Evolutionary conservation across 2,888 invertebrate genomes (phyloP), one percentile per base, ranked within the genome.

Genomic region (Rhabditoides inermis): DNA sequence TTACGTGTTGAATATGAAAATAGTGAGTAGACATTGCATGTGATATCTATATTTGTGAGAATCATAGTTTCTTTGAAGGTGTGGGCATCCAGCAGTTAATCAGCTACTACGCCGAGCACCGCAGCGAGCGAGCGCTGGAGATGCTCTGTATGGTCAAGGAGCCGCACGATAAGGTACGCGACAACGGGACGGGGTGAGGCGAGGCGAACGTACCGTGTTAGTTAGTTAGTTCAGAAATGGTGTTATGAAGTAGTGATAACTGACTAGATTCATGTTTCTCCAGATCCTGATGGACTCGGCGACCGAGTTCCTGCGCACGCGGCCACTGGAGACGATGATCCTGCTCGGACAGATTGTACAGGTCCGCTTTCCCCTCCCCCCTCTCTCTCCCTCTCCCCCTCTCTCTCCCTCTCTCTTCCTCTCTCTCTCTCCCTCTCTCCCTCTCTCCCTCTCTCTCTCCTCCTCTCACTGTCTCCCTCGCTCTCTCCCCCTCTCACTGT

Each of bases 91-190:
- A 53, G 18, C 42, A 58, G 26, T 44, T 65, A 4, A 57, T 65
- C 3, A 32, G 37, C 10, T 63, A 65, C 40, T 65, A 59, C 45
- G 42, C 51, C 22, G 32, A 45, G 12, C 37, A 49, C 30, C 55
- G 57, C 26, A 64, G 63, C 6, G 58, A 65, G 20, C 48, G 63
- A 28, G 63, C 56, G 0, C 47, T 65, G 39, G 65, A 65, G 18
- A 40, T 65, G 3, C 56, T 65, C 5, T 59, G 55, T 39, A 36
- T 37, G 3, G 58, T 65, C 3, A 25, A 47, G 15, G 63, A 65
- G 30, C 63, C 63, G 1, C 44, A 61, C 36, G 59, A 65, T 23
- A 58, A 55, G 49, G 65, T 61, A 15, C 18, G 47, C 20, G n/a
- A n/a, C n/a, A n/a, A n/a, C n/a, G n/a, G n/a, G n/a, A n/a, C n/a